These are phyloP conservation scores for Scaeva pyrastri DNA, from an alignment of 2,888 invertebrate genomes.

Conservation along the genomic window DNA sequence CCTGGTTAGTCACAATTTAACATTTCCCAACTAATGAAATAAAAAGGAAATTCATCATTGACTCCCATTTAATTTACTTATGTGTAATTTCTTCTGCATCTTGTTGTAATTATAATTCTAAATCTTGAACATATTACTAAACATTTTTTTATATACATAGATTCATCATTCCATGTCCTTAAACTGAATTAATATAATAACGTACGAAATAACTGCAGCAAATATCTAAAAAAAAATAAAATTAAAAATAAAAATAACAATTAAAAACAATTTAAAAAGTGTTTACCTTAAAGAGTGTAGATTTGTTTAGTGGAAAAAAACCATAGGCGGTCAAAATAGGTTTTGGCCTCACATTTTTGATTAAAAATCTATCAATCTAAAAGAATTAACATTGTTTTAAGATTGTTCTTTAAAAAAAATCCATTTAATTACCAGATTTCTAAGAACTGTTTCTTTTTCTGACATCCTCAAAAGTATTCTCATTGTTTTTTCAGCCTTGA, in stretches of 20 bases:
- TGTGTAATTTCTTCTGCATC: no score
- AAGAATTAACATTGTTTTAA: not conserved
- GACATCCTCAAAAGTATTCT: no score
- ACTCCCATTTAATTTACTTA: no score
- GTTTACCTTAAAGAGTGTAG: slow-evolving; percentile 80
- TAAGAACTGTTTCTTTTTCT: slow-evolving; percentile 49
- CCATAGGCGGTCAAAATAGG: slow-evolving; percentile 81
- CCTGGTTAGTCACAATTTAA: no score
- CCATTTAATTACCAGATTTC: no score
- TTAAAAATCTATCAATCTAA: slow-evolving; percentile 80
- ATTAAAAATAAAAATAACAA: not conserved
- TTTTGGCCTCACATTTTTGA: slow-evolving; percentile 80
- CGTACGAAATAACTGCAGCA: slow-evolving; percentile 81
- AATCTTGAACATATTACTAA: no score
- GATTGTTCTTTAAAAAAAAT: no score
- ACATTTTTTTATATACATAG: no score
- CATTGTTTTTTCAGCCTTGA: slow-evolving; percentile 32
- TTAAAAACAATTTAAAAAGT: no score
- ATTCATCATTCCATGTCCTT: slow-evolving; percentile 81
- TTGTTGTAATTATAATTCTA: no score
- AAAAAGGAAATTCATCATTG: no score
- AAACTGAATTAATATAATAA: slow-evolving; percentile 81
- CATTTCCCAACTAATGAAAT: no score
- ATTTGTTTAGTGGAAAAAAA: slow-evolving; percentile 80
- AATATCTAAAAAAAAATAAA: slow-evolving; percentile 78